Conservation (phyloP, 2,888 invertebrate genomes). For the Brachyptera risi region DNA sequence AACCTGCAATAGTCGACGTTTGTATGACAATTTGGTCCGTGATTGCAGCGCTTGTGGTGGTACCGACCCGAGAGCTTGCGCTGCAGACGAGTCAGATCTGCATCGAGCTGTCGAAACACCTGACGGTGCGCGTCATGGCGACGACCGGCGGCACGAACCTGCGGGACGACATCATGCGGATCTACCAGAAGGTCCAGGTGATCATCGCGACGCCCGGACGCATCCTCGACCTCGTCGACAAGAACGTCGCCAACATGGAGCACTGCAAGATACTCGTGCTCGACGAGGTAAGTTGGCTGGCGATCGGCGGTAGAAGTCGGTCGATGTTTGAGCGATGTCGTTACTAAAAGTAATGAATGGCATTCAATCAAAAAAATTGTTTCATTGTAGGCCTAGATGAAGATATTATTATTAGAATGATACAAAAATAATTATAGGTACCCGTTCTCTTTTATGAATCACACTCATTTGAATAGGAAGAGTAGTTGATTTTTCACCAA, state of each 20-base stretch:
- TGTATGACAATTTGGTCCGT: too few relatives aligned
- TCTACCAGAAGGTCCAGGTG: constrained; percentile 98
- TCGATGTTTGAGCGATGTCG: too few relatives aligned
- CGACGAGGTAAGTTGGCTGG: constrained; percentile 66
- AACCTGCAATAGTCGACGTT: too few relatives aligned
- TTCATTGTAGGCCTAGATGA: too few relatives aligned
- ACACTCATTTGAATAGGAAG: too few relatives aligned
- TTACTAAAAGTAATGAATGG: too few relatives aligned
- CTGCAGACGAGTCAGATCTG: constrained; percentile 99
- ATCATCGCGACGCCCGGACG: constrained; percentile 99
- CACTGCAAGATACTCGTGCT: constrained; percentile 95
- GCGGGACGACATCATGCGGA: constrained; percentile 98
- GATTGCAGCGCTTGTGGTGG: constrained; percentile 84
- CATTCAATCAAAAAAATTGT: too few relatives aligned
- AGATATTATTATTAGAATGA: too few relatives aligned
- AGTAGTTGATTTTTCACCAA: too few relatives aligned
- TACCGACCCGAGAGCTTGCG: constrained; percentile 97
- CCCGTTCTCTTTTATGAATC: too few relatives aligned
- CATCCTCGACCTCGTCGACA: constrained; percentile 99
- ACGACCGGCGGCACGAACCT: constrained; percentile 97
- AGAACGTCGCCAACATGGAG: constrained; percentile 83
- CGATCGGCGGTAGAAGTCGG: too few relatives aligned
- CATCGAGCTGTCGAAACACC: constrained; percentile 96
- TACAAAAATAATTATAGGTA: too few relatives aligned
- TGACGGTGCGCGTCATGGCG: constrained; percentile 97